Base-by-base conservation (phyloP, 2,113 vertebrate genomes). In the Crocuta crocuta region DNA sequence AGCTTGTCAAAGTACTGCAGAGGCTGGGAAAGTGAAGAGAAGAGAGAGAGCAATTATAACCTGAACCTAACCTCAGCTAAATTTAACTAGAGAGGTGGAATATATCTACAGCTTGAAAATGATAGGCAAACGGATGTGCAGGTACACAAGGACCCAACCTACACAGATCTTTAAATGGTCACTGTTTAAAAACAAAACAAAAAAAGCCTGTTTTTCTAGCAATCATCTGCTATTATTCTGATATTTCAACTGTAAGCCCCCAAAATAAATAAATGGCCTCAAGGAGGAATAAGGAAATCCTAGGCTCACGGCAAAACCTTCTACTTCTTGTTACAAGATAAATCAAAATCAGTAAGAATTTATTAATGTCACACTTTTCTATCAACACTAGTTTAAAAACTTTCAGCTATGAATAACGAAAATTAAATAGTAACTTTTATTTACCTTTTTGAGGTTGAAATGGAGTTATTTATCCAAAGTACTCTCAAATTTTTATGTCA, bases 1-100 rank as follows among this genome's bases (percentile, higher is more conserved):
- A 95, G 97, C 97, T 97, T 98, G 98, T 98, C 98, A 98, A 97
- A 98, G 96, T 86, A 94, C 71, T 98, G 97, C 94, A 98, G 98
- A 88, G 96, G 97, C 96, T 98, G 97, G 71, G 63, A 90, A 86
- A 95, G 87, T 79, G 92, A 96, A 91, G 83, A 87, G 91, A 97
- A 97, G 97, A 97, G 79, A 98, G 87, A 61, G 93, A 97, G 91
- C 97, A 98, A 98, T 98, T 98, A 98, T 91, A 98, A 97, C 78
- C 87, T 73, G 87, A 91, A 89, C 83, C 97, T 94, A 98, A 98
- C 97, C 76, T 96, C 39, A 33, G 97, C 98, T 98, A 98, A 98
- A 98, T 98, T 98, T 98, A 98, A 96, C 97, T 94, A 39, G 96
- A 96, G 97, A 98, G 98, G 97, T 97, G 97, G 98, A 97, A 98